phyloP scores from a whole-genome alignment of 1,140 invertebrate species.

The Drosophila repletoides region DNA sequence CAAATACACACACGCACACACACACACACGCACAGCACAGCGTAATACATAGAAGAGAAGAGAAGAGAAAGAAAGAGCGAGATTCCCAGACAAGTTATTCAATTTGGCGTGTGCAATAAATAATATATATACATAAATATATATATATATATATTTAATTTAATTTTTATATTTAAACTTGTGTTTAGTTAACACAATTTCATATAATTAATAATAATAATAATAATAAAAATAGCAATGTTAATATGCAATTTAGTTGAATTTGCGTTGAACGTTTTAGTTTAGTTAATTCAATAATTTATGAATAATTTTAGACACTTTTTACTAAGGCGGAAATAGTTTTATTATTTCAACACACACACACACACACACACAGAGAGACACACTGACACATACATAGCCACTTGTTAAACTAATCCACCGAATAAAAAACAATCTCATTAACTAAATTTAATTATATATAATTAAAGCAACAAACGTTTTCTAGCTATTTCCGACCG shows the following conservation, averaged over 20 bases:
- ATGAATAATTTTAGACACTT: constrained; percentile 65
- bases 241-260: constrained; percentile 77
- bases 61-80: constrained; percentile 15
- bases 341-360: constrained; percentile 35
- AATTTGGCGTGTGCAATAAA: constrained; percentile 57
- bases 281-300: constrained; percentile 73
- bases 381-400: constrained; percentile 39
- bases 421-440: constrained; percentile 78
- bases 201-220: constrained; percentile 63
- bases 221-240: constrained; percentile 75
- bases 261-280: constrained; percentile 76
- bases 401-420: constrained; percentile 80
- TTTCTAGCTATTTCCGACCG: constrained; percentile 59
- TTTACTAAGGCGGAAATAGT: constrained; percentile 63
- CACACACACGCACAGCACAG: constrained; percentile 22
- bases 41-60: neutral
- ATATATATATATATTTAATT: neutral
- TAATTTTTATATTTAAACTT: constrained; percentile 50
- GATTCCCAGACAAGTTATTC: constrained; percentile 45
- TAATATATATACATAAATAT: neutral
- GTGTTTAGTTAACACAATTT: constrained; percentile 56
- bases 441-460: constrained; percentile 67
- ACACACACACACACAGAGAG: constrained; percentile 19
- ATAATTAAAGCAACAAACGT: constrained; percentile 30
- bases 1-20: constrained; percentile 29